Conservation (phyloP, 2,113 vertebrate genomes). For the Ivindomyrus marchei region DNA sequence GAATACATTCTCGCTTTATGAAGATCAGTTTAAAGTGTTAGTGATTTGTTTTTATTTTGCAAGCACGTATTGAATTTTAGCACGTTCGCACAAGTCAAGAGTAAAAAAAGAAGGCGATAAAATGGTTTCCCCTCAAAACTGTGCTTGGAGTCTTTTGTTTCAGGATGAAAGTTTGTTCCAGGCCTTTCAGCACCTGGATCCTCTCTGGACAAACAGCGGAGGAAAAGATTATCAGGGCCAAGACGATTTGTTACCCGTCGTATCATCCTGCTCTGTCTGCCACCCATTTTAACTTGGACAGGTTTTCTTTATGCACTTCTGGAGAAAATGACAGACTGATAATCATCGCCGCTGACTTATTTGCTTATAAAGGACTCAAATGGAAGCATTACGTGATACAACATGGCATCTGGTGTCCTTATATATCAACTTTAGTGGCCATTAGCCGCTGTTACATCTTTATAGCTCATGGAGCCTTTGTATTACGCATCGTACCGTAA, state of each 20-base stretch:
- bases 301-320: not conserved
- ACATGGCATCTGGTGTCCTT: not conserved
- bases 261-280: not conserved
- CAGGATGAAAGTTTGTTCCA: not conserved
- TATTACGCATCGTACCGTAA: not conserved
- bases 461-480: not conserved
- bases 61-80: not conserved
- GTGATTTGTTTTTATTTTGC: not conserved
- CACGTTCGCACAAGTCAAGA: not conserved
- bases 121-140: not conserved
- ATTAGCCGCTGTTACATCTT: not conserved
- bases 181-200: not conserved
- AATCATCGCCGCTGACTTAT: not conserved
- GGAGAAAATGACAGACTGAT: not conserved
- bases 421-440: not conserved
- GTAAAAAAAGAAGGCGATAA: not conserved
- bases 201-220: not conserved
- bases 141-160: conserved; percentile 2
- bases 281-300: not conserved
- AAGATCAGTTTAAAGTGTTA: not conserved
- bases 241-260: not conserved
- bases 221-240: not conserved
- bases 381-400: not conserved
- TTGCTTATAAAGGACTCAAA: not conserved
- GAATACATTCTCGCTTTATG: not conserved